Evolutionary conservation across 2,888 invertebrate genomes (phyloP).

Genomic region (Diarsia mendica): DNA sequence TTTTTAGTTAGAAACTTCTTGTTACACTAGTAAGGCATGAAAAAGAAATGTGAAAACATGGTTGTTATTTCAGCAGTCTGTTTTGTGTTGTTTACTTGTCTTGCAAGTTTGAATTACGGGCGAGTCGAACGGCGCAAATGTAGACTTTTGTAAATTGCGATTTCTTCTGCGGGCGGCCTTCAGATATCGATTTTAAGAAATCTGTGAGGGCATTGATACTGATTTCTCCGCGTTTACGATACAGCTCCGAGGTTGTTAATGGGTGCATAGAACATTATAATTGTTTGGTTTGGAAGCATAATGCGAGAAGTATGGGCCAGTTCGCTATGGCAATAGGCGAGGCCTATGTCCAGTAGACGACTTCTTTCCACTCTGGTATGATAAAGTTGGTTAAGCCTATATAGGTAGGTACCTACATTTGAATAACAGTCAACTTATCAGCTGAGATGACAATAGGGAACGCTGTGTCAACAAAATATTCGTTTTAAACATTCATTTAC

Average conservation of each 20-base stretch:
- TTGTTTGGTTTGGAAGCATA: not conserved
- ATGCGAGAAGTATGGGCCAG: not conserved
- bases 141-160: constrained; percentile 21
- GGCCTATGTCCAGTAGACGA: not conserved
- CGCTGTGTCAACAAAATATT: not conserved
- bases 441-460: not conserved
- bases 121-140: constrained; percentile 7
- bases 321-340: not conserved
- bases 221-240: constrained; percentile 14
- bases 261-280: not conserved
- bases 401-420: not conserved
- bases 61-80: constrained; percentile 15
- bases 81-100: constrained; percentile 23
- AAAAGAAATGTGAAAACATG: constrained; percentile 23
- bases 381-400: not conserved
- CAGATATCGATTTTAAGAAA: constrained; percentile 40
- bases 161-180: constrained; percentile 40
- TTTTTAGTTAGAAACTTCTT: constrained; percentile 30
- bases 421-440: not conserved
- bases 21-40: constrained; percentile 15
- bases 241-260: not conserved
- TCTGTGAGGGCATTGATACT: constrained; percentile 21
- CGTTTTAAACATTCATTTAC: not conserved
- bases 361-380: not conserved
- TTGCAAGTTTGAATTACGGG: constrained; percentile 15